Evolutionary conservation across 2,888 invertebrate species (phyloP).

Genomic region (Allolobophora icterica): DNA sequence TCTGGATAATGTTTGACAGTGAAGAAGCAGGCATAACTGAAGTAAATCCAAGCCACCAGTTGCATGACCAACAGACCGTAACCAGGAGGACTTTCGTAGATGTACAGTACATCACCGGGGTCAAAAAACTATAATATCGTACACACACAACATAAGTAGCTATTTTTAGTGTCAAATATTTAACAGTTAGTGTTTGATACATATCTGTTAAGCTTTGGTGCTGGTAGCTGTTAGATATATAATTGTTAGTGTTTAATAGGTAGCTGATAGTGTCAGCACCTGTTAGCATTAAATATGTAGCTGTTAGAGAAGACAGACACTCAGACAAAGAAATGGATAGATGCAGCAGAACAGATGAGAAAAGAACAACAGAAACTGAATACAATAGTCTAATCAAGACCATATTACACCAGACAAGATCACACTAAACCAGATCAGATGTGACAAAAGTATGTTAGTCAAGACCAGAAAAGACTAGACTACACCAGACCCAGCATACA

Average conservation of each 20-base stretch:
- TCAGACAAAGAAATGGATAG: background rate
- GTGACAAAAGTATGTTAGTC: background rate
- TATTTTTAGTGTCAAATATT: background rate
- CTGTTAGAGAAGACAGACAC: background rate
- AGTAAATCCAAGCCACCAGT: constrained; percentile 82
- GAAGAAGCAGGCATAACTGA: constrained; percentile 74
- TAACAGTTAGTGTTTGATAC: no score
- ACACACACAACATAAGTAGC: background rate
- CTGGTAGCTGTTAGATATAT: no score
- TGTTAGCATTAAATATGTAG: background rate
- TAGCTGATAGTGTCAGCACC: background rate
- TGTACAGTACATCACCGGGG: constrained; percentile 85
- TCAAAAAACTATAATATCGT: constrained; percentile 76
- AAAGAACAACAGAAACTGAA: no score
- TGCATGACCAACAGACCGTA: constrained; percentile 79
- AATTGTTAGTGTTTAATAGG: no score
- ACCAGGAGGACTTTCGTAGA: constrained; percentile 89
- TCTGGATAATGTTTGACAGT: constrained; percentile 84
- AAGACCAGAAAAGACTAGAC: no score
- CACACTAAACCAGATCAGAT: no score
- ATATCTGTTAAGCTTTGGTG: no score
- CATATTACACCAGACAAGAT: no score
- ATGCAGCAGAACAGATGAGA: background rate
- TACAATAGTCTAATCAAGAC: no score
- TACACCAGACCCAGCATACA: no score